phyloP scores from a whole-genome alignment of 1,140 invertebrate species.

The Sitobion miscanthi region DNA sequence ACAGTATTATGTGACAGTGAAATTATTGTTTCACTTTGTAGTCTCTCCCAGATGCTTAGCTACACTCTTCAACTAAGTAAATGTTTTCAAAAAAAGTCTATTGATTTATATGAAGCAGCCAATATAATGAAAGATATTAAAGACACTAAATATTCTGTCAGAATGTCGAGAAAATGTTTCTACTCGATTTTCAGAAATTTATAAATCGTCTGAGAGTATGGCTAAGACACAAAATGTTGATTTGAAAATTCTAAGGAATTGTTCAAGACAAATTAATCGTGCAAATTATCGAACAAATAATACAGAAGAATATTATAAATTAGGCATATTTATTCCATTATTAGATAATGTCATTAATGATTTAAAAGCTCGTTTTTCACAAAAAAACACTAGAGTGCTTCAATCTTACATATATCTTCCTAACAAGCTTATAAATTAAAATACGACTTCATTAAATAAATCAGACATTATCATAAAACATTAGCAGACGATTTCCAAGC shows the following conservation, averaged over 20 bases:
- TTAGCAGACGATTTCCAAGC: slow-evolving; percentile 18
- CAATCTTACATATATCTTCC: background rate
- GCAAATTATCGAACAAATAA: background rate
- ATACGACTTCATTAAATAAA: slow-evolving; percentile 23
- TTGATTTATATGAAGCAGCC: background rate
- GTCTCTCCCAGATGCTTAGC: background rate
- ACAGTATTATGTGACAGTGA: background rate
- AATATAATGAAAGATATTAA: slow-evolving; percentile 28
- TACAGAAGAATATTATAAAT: slow-evolving; percentile 3
- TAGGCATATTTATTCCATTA: background rate
- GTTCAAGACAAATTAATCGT: background rate
- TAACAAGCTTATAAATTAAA: background rate
- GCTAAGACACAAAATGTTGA: background rate
- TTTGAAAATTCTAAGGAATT: background rate
- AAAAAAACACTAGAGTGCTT: slow-evolving; percentile 1
- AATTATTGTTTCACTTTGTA: background rate
- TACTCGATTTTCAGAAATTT: background rate
- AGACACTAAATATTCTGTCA: background rate
- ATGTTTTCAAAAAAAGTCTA: slow-evolving; percentile 29
- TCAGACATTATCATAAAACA: background rate
- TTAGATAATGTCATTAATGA: background rate
- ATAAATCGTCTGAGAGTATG: background rate
- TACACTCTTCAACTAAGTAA: background rate
- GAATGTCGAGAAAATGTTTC: background rate
- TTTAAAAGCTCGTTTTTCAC: slow-evolving; percentile 10